Base-by-base conservation (phyloP, 2,113 vertebrate species). In the Camelus bactrianus region DNA sequence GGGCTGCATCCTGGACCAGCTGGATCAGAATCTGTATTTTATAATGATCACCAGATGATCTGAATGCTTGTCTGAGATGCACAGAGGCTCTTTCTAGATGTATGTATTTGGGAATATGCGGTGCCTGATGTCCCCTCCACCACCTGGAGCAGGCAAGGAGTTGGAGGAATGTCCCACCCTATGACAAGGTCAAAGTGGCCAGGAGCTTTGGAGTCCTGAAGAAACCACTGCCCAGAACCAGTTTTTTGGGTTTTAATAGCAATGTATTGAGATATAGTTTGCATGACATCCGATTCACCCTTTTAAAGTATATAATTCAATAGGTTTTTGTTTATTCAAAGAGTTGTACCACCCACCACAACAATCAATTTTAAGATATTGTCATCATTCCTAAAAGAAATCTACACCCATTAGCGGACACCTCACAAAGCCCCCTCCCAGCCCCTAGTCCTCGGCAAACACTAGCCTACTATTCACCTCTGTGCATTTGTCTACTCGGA, bases 1-100 rank as follows among this genome's bases (percentile, higher is more conserved):
- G 7, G 65, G n/a, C 19, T 60, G 7, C 0, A 0, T 7, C 30
- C 19, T 28, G 26, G 2, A 64, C 0, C 8, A 38, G 10, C 3
- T 60, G 10, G 38, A 6, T 50, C 30, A 73, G 42, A 95, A 50
- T 12, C 48, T 60, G 30, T 16, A 58, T 52, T 38, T 80, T 8
- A 65, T 52, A 6, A 10, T 90, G 73, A n/a, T 16, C 3, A 17
- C 19, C 30, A 2, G 42, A 19, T 14, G 0, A 19, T n/a, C 22
- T 3, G 8, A 70, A 64, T n/a, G 11, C 12, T 12, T 14, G 30
- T 56, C 5, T 10, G 17, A 70, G 83, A n/a, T 28, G 9, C 38
- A 52, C 7, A 60, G 72, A 46, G 32, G 20, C 7, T 20, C 9
- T 6, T 5, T 30, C 67, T 8, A n/a, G n/a, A 8, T 22, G 14